A percentile compares a stretch with the other conserved stretches of the same genome.
Conservation (phyloP, 2,113 vertebrate species). For the Pedetes capensis region DNA sequence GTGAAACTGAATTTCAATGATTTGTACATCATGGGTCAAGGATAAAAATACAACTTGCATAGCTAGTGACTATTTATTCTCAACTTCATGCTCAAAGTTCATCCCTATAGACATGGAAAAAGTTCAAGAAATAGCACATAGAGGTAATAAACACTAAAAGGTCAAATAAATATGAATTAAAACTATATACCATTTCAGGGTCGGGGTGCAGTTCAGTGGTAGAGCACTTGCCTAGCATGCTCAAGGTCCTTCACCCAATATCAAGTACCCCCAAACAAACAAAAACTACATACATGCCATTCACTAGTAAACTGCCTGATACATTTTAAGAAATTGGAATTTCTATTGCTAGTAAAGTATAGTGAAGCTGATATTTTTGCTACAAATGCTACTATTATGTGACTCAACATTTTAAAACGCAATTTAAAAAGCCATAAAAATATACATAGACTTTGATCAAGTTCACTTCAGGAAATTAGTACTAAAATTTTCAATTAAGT, state of each 20-base stretch:
- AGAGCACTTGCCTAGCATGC: too few relatives aligned
- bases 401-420: background rate
- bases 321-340: slow-evolving; percentile 10
- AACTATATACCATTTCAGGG: background rate
- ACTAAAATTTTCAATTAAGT: slow-evolving; percentile 12
- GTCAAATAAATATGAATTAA: background rate
- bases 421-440: slow-evolving; percentile 42
- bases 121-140: background rate
- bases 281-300: background rate
- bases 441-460: background rate
- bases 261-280: too few relatives aligned
- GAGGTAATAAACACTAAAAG: background rate
- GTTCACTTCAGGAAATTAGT: slow-evolving; percentile 2
- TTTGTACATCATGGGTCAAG: background rate
- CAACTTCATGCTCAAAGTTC: background rate
- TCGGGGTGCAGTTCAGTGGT: too few relatives aligned
- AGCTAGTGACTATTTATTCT: background rate
- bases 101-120: background rate
- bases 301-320: background rate
- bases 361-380: background rate
- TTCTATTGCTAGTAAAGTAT: background rate
- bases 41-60: background rate
- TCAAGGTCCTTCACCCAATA: too few relatives aligned
- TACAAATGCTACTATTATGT: background rate
- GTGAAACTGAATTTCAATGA: background rate